These are phyloP conservation scores for Diploptera punctata DNA, from an alignment of 2,888 invertebrate genomes.

Conservation along the genomic window DNA sequence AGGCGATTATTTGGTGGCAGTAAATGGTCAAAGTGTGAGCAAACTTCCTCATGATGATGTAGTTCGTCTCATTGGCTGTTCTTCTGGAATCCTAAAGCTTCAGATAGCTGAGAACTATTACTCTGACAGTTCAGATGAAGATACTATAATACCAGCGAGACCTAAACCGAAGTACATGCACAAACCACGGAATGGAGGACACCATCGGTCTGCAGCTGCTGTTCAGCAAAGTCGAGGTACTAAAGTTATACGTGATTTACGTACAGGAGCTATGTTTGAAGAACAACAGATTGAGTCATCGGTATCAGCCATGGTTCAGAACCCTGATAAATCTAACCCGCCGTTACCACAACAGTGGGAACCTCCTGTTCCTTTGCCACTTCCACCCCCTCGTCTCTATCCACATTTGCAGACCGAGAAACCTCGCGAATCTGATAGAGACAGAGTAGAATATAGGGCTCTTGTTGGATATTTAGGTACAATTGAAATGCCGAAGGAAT, in stretches of 20 bases:
- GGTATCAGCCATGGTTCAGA: slow-evolving; percentile 28
- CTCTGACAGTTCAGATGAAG: slow-evolving; percentile 85
- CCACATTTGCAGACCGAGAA: slow-evolving; percentile 48
- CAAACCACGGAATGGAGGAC: slow-evolving; percentile 53
- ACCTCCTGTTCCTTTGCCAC: slow-evolving; percentile 53
- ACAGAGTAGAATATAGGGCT: slow-evolving; percentile 61
- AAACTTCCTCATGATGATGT: slow-evolving; percentile 93
- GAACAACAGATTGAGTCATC: slow-evolving; percentile 45
- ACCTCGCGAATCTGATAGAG: slow-evolving; percentile 42
- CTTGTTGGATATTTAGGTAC: slow-evolving; percentile 95
- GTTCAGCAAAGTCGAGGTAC: slow-evolving; percentile 56
- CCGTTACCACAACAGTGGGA: slow-evolving; percentile 56
- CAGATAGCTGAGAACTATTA: slow-evolving; percentile 89
- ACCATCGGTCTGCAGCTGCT: slow-evolving; percentile 38
- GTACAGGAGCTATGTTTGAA: slow-evolving; percentile 60
- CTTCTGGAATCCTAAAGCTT: slow-evolving; percentile 80
- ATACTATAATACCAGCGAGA: slow-evolving; percentile 65
- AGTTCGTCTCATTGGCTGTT: slow-evolving; percentile 87
- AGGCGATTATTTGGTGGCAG: slow-evolving; percentile 91
- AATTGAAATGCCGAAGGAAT: slow-evolving; percentile 91
- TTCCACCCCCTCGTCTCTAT: slow-evolving; percentile 53
- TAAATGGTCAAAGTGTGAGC: slow-evolving; percentile 91
- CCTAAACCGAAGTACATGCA: slow-evolving; percentile 66
- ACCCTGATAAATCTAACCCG: slow-evolving; percentile 38
- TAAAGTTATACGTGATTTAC: slow-evolving; percentile 60